These are phyloP conservation scores for Indicator maculatus DNA, from an alignment of 2,113 vertebrate species.

Conservation along the genomic window DNA sequence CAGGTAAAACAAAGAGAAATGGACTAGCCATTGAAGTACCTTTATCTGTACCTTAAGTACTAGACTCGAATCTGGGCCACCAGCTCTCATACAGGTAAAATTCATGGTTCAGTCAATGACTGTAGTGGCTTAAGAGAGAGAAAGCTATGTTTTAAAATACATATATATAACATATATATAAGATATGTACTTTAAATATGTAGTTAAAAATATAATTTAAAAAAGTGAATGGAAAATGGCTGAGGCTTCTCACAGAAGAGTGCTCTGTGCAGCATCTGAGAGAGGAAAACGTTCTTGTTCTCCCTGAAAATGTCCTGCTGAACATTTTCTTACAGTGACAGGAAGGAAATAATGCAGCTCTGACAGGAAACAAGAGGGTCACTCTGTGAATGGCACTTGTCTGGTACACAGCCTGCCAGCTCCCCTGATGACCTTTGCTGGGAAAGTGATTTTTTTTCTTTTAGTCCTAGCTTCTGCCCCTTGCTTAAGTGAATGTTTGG, in stretches of 20 bases:
- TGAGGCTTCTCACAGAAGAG: neutral
- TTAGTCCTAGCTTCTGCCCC: neutral
- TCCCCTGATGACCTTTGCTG: neutral
- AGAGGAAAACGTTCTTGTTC: neutral
- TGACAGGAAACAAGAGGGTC: neutral
- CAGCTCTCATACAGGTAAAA: neutral
- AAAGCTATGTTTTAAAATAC: neutral
- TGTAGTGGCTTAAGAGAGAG: neutral
- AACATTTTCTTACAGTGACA: neutral
- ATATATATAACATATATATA: no score
- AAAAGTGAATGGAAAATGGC: neutral
- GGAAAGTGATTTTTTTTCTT: neutral
- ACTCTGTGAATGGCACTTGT: neutral
- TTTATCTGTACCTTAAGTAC: neutral
- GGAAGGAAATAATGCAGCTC: neutral
- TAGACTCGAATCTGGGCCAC: neutral
- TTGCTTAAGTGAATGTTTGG: neutral
- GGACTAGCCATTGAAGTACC: neutral
- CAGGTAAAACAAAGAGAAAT: constrained; percentile 1
- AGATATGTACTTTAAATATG: no score
- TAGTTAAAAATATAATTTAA: no score
- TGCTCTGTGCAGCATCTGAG: neutral
- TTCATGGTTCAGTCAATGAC: neutral
- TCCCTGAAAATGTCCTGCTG: neutral
- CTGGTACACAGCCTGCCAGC: neutral